Evolutionary conservation across 1,140 invertebrate species (phyloP).

Genomic region (Chironomus tepperi): DNA sequence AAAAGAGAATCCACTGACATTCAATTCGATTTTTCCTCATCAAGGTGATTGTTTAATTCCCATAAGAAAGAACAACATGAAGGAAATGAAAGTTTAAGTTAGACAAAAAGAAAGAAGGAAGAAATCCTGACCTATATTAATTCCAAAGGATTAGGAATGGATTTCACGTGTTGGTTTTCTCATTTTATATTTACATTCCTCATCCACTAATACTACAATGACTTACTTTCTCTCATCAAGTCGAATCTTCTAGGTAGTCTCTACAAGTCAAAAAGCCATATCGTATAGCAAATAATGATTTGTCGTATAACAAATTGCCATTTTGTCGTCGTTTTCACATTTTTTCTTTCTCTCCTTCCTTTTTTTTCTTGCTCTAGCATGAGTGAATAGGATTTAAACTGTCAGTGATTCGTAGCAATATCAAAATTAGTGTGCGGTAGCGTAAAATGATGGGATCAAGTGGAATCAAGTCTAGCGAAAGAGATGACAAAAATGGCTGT

Average conservation of each 20-base stretch:
- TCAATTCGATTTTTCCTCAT: too few relatives aligned
- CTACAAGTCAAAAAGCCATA: neutral
- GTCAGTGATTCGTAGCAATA: constrained; percentile 11
- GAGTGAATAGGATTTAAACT: constrained; percentile 16
- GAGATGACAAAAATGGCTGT: neutral
- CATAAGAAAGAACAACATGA: too few relatives aligned
- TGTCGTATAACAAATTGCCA: constrained; percentile 16
- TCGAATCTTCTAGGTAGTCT: neutral
- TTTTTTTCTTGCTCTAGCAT: neutral
- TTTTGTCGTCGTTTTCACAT: neutral
- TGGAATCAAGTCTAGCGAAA: neutral
- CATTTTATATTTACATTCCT: neutral
- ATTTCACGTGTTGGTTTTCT: neutral
- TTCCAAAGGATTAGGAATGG: neutral
- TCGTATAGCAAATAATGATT: constrained; percentile 14
- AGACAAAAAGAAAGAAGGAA: neutral
- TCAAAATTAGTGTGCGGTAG: constrained; percentile 7
- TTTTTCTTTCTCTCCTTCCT: too few relatives aligned
- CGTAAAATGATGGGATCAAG: constrained; percentile 18
- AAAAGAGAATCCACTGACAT: too few relatives aligned
- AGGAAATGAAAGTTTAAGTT: too few relatives aligned
- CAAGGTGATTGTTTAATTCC: too few relatives aligned
- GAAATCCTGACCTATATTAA: constrained; percentile 17
- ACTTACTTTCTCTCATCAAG: neutral
- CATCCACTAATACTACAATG: neutral